Base-by-base conservation (phyloP, 2,113 vertebrate genomes). In the Galbula dea region DNA sequence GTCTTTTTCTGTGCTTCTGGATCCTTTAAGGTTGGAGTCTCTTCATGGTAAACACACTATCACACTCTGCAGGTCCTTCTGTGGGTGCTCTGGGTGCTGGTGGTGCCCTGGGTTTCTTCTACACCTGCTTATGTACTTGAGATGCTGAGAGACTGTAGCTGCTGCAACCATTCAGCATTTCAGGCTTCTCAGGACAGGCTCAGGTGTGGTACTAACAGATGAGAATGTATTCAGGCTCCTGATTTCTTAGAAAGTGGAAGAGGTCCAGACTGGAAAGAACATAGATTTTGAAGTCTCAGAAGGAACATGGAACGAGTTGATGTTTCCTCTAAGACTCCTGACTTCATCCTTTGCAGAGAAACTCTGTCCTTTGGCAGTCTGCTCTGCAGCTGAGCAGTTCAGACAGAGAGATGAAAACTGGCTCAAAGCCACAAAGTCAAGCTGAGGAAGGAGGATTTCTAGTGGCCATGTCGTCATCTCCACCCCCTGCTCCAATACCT, bases 41-140 rank as follows among this genome's bases (percentile, higher is more conserved):
- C 15, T n/a, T 26, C 10, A 3, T 32, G 32, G 24, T 17, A 4
- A 61, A 8, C 24, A 8, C 24, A 0, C 5, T 18, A 16, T 17
- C 9, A 20, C 4, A 3, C 15, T 32, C 20, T 21, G 2, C 36
- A 29, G 36, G 34, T 4, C 8, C 12, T 11, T 4, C 7, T 34
- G 75, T 11, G 48, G 27, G 57, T 61, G 63, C 69, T 62, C 18
- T 19, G 32, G 36, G 22, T 69, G 10, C 7, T 65, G 51, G 48
- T 24, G 18, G 13, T 37, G 29, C 15, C 65, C 59, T 3, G 5
- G 61, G 21, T 5, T 61, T 22, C n/a, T 32, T 11, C 43, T 6
- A 1, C 13, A 30, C 15, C 43, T 76, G 3, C 24, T 7, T 6
- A 29, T 7, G 37, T 14, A 24, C 57, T 0, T 16, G 18, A 2